Conservation (phyloP, 2,113 vertebrate genomes). For the Pelvicachromis taeniatus region DNA sequence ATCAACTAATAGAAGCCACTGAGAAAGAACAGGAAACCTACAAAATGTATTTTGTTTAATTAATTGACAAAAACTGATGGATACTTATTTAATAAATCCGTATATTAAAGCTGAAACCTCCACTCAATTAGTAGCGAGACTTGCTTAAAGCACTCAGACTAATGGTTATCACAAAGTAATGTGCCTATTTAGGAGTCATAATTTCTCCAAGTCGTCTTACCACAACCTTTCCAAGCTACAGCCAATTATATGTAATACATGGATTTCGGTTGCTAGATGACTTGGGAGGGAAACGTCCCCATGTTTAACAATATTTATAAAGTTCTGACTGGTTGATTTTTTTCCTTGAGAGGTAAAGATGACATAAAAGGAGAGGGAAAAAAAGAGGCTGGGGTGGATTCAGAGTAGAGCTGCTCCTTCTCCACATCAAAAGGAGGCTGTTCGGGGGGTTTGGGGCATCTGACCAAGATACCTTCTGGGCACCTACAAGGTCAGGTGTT, state of each 20-base stretch:
- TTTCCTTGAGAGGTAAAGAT: not conserved
- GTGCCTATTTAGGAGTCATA: not conserved
- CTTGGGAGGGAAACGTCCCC: accelerated
- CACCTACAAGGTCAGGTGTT: not conserved
- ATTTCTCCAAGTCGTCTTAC: not conserved
- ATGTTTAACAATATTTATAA: accelerated
- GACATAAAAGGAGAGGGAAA: not conserved
- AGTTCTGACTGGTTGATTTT: accelerated
- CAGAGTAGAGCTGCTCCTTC: not conserved
- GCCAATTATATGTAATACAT: not conserved
- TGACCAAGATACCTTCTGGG: not conserved
- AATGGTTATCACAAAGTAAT: not conserved
- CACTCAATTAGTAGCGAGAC: not conserved
- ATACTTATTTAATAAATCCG: not conserved
- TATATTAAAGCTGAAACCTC: not conserved
- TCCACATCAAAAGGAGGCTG: not conserved
- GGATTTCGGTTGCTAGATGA: not conserved
- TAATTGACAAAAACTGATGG: not conserved
- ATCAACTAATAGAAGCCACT: not conserved
- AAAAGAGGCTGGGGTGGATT: not conserved
- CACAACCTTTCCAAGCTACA: not conserved
- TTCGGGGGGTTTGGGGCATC: not conserved
- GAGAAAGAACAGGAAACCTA: not conserved
- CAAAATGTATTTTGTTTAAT: not conserved
- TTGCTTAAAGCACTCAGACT: not conserved